These are phyloP conservation scores for Heliconius hewitsoni DNA, from an alignment of 1,140 invertebrate species.

Conservation along the genomic window DNA sequence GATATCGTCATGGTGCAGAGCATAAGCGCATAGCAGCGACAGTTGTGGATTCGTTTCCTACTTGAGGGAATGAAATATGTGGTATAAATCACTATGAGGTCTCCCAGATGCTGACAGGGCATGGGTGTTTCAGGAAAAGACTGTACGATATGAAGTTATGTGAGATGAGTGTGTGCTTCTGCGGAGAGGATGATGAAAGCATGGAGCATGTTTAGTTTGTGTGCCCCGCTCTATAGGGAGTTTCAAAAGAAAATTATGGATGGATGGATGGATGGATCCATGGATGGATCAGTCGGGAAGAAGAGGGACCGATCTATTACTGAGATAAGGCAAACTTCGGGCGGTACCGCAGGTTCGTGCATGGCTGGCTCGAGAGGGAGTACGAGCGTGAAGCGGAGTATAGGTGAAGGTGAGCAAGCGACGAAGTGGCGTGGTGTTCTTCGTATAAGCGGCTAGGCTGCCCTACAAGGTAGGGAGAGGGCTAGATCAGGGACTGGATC, in stretches of 20 bases:
- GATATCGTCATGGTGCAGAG: too few species aligned
- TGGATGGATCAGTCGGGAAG: background rate
- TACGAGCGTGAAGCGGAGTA: background rate
- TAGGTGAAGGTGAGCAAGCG: background rate
- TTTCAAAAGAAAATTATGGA: conserved; percentile 14
- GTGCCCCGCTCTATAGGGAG: background rate
- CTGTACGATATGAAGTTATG: conserved; percentile 6
- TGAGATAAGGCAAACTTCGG: conserved; percentile 22
- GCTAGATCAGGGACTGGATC: background rate
- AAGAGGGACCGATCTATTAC: conserved; percentile 25
- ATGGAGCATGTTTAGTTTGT: conserved; percentile 21
- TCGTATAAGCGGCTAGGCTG: too few species aligned
- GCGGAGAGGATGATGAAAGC: background rate
- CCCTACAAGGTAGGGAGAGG: background rate
- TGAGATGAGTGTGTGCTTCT: background rate
- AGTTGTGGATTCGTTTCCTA: too few species aligned
- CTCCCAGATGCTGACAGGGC: conserved; percentile 27
- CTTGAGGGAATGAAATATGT: too few species aligned
- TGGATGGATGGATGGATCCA: too few species aligned
- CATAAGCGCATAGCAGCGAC: too few species aligned
- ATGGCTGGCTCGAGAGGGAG: conserved; percentile 4
- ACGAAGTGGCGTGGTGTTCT: too few species aligned
- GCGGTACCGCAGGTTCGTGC: conserved; percentile 3
- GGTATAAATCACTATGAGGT: conserved; percentile 1
- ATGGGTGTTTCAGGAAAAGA: conserved; percentile 25